A percentile compares a stretch with the other conserved stretches of the same genome.
Evolutionary conservation across 2,113 vertebrate genomes (phyloP).

Genomic region (Capra hircus): DNA sequence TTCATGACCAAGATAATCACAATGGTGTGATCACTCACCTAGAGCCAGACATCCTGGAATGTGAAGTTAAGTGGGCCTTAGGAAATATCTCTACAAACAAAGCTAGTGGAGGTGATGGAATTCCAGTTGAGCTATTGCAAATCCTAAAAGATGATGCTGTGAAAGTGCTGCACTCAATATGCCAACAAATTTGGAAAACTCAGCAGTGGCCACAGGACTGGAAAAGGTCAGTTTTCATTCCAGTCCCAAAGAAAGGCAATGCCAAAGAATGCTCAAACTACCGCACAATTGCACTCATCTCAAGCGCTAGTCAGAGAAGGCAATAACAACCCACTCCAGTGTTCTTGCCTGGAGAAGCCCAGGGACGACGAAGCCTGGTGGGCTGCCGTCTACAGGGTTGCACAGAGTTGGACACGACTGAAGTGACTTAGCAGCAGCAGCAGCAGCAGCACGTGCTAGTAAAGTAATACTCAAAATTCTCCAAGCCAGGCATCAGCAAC

Average conservation of each 20-base stretch:
- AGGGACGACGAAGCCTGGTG: too few relatives aligned
- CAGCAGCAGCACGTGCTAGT: not conserved
- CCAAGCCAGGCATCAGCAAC: not conserved
- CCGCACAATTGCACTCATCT: not conserved
- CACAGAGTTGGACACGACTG: too few relatives aligned
- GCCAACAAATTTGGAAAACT: not conserved
- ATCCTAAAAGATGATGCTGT: not conserved
- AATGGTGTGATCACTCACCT: too few relatives aligned
- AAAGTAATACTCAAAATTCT: not conserved
- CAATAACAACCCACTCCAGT: too few relatives aligned
- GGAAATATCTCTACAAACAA: too few relatives aligned
- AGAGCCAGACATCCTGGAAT: too few relatives aligned
- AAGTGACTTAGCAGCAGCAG: too few relatives aligned
- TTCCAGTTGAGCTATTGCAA: not conserved
- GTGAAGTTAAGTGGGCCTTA: too few relatives aligned
- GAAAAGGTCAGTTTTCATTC: not conserved
- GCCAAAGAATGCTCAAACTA: not conserved
- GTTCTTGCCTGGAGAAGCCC: too few relatives aligned
- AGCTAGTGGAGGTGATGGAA: not conserved
- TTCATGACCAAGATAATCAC: too few relatives aligned
- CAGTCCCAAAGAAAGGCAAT: not conserved
- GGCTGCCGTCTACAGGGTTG: accelerated
- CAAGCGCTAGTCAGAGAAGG: too few relatives aligned
- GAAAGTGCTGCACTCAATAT: not conserved
- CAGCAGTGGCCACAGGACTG: not conserved